Percentiles rank a stretch among this genome's conserved stretches.
Evolutionary conservation across 2,797 vertebrate species (phyloP).

Genomic region (Oryzias dopingdopingensis): DNA sequence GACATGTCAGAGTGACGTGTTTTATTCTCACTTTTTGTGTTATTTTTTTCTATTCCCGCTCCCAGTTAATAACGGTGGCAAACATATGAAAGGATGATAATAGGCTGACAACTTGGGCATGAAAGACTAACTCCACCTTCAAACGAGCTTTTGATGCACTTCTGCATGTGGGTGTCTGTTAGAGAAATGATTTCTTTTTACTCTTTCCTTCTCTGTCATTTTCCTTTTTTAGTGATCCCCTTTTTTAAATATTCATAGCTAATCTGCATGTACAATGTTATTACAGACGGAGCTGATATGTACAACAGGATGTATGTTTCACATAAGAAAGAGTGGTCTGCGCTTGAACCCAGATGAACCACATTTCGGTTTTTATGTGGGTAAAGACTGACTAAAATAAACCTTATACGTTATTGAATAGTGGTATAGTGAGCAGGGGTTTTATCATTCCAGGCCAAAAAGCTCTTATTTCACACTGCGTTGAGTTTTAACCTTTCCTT

Average conservation of each 20-base stretch:
- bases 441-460: neutral
- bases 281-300: slow-evolving; percentile 73
- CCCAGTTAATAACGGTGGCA: slow-evolving; percentile 71
- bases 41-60: slow-evolving; percentile 48
- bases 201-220: slow-evolving; percentile 53
- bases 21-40: slow-evolving; percentile 61
- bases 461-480: neutral
- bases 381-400: slow-evolving; percentile 16
- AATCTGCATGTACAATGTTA: slow-evolving; percentile 80
- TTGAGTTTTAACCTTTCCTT: neutral
- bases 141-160: slow-evolving; percentile 72
- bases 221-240: slow-evolving; percentile 75
- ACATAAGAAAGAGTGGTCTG: slow-evolving; percentile 58
- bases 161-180: slow-evolving; percentile 65
- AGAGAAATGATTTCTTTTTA: slow-evolving; percentile 58
- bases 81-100: slow-evolving; percentile 80
- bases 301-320: slow-evolving; percentile 51
- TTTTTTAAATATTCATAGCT: slow-evolving; percentile 78
- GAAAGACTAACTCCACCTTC: slow-evolving; percentile 73
- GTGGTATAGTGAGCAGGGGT: neutral
- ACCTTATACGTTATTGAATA: neutral
- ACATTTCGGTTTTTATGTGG: slow-evolving; percentile 9
- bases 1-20: slow-evolving; percentile 73
- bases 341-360: slow-evolving; percentile 38
- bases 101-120: slow-evolving; percentile 72